Evolutionary conservation across 1,140 invertebrate genomes (phyloP), one percentile per base, ranked within the genome.

Genomic region (Tetragnatha versicolor): DNA sequence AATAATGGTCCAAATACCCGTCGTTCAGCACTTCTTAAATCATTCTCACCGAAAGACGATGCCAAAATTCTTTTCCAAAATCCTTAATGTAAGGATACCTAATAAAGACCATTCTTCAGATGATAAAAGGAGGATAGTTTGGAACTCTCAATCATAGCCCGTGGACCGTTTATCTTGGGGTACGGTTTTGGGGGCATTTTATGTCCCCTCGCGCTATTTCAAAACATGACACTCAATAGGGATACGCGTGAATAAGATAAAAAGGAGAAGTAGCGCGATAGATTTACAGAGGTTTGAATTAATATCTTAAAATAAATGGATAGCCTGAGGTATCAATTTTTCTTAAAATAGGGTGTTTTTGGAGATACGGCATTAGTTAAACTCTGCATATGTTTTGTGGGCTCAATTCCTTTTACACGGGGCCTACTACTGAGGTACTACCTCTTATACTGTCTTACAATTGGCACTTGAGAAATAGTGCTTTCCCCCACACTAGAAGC

Each of bases 71-170:
- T 58, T 33, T 31, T n/a, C n/a, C 17, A 9, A 31, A 51, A 51
- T 22, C 20, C 49, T 25, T 20, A 10, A 51, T 22, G 5, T 14
- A 27, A 58, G 35, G 55, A 6, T 33, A 14, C 10, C 14, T 31
- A 58, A 58, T 58, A 58, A 58, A 58, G 55, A 58, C 17, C 29
- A 58, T 58, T 58, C 31, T 31, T 58, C 17, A 31, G 31, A 31
- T 31, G 55, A 58, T 58, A 58, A 58, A 31, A 58, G 29, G 55
- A 33, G 29, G 55, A 33, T 58, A 17, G n/a, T 58, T 58, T n/a
- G 31, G 55, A 58, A 2, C 55, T 33, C 55, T 58, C 55, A 58
- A 58, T 58, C 55, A 58, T 33, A 58, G 20, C 17, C 29, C 29
- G 14, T 58, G 12, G 7, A 29, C 53, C 53, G 12, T 58, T 31